phyloP scores from a whole-genome alignment of 1,140 invertebrate species.

The Psilanteris sp. region DNA sequence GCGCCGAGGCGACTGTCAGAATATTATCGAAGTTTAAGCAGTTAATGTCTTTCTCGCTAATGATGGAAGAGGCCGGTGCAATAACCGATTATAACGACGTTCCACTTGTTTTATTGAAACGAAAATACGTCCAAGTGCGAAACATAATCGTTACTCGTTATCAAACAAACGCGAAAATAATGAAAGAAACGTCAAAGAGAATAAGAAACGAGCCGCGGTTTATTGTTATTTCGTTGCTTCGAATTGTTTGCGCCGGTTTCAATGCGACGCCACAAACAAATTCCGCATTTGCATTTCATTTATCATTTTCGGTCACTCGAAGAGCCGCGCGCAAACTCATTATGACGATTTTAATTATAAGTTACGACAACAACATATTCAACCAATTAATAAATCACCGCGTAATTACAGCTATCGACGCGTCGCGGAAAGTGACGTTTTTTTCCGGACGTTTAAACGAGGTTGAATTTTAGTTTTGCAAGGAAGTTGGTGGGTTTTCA shows the following conservation, averaged over 20 bases:
- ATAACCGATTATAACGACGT: constrained; percentile 65
- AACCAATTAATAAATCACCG: too few species aligned
- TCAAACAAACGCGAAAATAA: constrained; percentile 46
- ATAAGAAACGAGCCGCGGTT: constrained; percentile 24
- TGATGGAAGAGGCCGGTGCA: constrained; percentile 63
- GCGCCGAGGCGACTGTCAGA: constrained; percentile 39
- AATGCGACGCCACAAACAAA: too few species aligned
- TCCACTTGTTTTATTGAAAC: constrained; percentile 64
- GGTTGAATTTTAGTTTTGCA: too few species aligned
- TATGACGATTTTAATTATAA: too few species aligned
- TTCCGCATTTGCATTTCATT: too few species aligned
- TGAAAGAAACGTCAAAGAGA: constrained; percentile 14
- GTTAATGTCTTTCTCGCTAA: constrained; percentile 61
- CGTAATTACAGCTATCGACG: too few species aligned
- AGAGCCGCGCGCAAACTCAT: too few species aligned
- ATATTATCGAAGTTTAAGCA: constrained; percentile 65
- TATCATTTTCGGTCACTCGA: too few species aligned
- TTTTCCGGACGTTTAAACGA: too few species aligned
- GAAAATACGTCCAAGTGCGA: constrained; percentile 57
- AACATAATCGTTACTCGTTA: constrained; percentile 52
- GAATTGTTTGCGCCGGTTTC: constrained; percentile 1
- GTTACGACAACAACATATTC: too few species aligned
- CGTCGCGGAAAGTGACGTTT: too few species aligned
- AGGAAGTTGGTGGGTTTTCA: too few species aligned
- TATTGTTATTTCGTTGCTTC: constrained; percentile 37